Percentiles rank a stretch among this genome's conserved stretches.
Evolutionary conservation across 2,113 vertebrate species (phyloP).

Genomic region (Diglossa brunneiventris): DNA sequence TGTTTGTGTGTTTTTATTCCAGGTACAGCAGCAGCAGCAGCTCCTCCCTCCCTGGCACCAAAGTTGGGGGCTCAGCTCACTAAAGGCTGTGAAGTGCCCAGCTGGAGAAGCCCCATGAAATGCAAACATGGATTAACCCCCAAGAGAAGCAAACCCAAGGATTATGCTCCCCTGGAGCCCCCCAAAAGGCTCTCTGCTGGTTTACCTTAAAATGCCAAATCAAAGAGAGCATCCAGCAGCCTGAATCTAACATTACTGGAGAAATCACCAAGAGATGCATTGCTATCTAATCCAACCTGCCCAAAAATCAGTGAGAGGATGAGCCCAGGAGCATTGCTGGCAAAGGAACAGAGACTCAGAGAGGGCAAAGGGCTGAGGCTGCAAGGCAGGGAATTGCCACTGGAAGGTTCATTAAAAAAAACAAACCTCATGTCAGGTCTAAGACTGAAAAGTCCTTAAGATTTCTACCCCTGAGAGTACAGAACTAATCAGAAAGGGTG

Average conservation of each 20-base stretch:
- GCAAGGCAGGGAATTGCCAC: rapidly evolving
- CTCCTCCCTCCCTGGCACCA: not conserved
- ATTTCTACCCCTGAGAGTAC: not conserved
- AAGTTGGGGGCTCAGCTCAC: not conserved
- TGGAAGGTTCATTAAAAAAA: not conserved
- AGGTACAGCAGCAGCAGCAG: not conserved
- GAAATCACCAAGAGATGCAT: not conserved
- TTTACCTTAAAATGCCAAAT: not conserved
- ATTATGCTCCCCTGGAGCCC: not conserved
- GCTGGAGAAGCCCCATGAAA: not conserved
- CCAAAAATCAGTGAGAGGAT: not conserved
- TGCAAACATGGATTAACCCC: not conserved
- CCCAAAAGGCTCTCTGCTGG: not conserved
- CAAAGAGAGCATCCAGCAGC: not conserved
- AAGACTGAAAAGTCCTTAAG: not conserved
- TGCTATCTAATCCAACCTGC: not conserved
- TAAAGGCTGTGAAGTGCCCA: rapidly evolving
- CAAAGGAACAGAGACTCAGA: not conserved
- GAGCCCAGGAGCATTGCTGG: not conserved
- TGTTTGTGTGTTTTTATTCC: too few relatives aligned
- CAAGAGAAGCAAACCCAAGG: not conserved
- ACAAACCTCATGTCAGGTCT: not conserved
- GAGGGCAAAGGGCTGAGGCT: not conserved
- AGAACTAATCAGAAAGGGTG: not conserved
- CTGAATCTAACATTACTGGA: not conserved